These are phyloP conservation scores for Gallinago nigripennis DNA, from an alignment of 2,797 vertebrate species.

Conservation along the genomic window DNA sequence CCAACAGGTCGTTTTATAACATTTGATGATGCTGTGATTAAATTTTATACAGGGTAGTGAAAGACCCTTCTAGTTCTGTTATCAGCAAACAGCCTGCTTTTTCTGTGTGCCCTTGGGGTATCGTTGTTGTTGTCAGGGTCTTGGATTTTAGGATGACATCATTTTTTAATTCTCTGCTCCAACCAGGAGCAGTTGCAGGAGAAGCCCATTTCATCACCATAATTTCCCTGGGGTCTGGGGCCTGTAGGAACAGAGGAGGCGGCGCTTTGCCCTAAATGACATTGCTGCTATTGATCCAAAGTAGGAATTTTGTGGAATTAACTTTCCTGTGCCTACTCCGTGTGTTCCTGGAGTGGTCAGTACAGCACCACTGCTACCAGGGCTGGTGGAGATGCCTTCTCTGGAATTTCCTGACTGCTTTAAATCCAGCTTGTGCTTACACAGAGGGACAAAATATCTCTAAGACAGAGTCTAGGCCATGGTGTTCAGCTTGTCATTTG, in stretches of 20 bases:
- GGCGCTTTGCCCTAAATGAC: not conserved
- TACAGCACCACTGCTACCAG: not conserved
- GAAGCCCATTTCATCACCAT: not conserved
- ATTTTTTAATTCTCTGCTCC: not conserved
- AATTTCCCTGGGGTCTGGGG: not conserved
- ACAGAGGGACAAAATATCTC: not conserved
- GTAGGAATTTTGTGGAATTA: not conserved
- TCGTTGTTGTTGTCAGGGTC: not conserved
- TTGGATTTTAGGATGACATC: not conserved
- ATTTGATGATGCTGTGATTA: not conserved
- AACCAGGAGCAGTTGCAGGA: not conserved
- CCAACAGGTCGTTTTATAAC: not conserved
- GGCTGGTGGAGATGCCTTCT: not conserved
- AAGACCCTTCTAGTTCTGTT: not conserved
- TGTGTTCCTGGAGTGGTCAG: not conserved
- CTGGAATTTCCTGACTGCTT: not conserved
- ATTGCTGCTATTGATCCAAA: not conserved
- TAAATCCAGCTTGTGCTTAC: not conserved
- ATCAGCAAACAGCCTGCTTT: not conserved
- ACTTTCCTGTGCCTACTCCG: not conserved
- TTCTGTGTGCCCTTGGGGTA: not conserved
- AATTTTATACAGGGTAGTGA: not conserved
- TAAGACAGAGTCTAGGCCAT: not conserved
- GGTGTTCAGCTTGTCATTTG: not conserved
- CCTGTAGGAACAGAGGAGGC: not conserved